Conservation (phyloP, 2,888 invertebrate species). For the Scaptomyza caliginosa region DNA sequence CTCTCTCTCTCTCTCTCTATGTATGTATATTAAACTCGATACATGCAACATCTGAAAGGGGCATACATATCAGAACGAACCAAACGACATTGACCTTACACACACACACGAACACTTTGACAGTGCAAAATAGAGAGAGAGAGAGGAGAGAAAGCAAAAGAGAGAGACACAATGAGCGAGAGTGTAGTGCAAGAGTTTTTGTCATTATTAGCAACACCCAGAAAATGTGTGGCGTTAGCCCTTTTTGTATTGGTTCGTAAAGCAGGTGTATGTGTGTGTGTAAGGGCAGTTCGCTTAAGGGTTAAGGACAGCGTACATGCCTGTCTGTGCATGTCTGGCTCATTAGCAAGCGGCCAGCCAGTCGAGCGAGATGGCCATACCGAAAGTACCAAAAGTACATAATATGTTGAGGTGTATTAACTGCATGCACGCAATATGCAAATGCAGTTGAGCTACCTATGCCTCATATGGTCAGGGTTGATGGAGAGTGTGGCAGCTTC, state of each 20-base stretch:
- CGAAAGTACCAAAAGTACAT: constrained; percentile 34
- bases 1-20: too few species aligned
- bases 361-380: constrained; percentile 41
- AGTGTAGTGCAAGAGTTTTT: constrained; percentile 51
- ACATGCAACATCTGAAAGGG: constrained; percentile 53
- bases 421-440: constrained; percentile 73
- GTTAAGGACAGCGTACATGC: constrained; percentile 41
- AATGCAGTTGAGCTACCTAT: constrained; percentile 37
- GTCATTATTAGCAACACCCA: constrained; percentile 59
- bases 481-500: background rate
- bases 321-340: constrained; percentile 42
- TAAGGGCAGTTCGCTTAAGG: constrained; percentile 6
- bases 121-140: constrained; percentile 5
- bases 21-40: constrained; percentile 59
- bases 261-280: constrained; percentile 44
- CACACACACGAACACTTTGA: constrained; percentile 46
- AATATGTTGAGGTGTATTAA: constrained; percentile 65
- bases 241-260: constrained; percentile 32
- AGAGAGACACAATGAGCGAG: constrained; percentile 30
- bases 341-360: constrained; percentile 43
- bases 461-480: too few species aligned
- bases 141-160: constrained; percentile 15
- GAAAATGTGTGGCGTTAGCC: constrained; percentile 52
- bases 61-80: constrained; percentile 36
- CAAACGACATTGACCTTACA: constrained; percentile 83